Conservation (phyloP, 2,797 vertebrate genomes). For the Epinephelus coioides region DNA sequence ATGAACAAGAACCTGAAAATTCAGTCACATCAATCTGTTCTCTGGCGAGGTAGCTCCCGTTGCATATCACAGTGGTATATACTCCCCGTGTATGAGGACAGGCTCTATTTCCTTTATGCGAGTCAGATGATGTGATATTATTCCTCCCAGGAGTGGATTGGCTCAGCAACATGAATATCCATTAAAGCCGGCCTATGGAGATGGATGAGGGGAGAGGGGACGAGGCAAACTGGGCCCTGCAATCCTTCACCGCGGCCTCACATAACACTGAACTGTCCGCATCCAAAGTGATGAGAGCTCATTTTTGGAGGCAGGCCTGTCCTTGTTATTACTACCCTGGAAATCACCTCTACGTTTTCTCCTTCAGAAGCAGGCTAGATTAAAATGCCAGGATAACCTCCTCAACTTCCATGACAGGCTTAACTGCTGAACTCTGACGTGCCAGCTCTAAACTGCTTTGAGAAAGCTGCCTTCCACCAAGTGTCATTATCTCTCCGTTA, state of each 20-base stretch:
- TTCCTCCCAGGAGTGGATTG: slow-evolving; percentile 82
- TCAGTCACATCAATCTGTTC: slow-evolving; percentile 36
- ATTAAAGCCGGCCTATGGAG: slow-evolving; percentile 83
- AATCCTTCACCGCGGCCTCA: slow-evolving; percentile 74
- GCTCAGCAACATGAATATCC: slow-evolving; percentile 85
- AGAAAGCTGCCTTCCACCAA: slow-evolving; percentile 83
- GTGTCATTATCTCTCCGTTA: slow-evolving; percentile 85
- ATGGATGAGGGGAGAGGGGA: slow-evolving; percentile 82
- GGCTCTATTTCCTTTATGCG: slow-evolving; percentile 81
- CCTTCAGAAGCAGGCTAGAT: slow-evolving; percentile 74
- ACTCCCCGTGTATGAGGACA: slow-evolving; percentile 70
- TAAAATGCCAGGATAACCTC: slow-evolving; percentile 85
- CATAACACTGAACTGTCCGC: slow-evolving; percentile 56
- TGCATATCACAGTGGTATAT: slow-evolving; percentile 58
- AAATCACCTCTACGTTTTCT: slow-evolving; percentile 68
- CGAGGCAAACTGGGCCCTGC: slow-evolving; percentile 72
- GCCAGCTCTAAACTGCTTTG: slow-evolving; percentile 82
- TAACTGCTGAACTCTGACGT: slow-evolving; percentile 81
- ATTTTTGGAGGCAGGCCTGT: slow-evolving; percentile 69
- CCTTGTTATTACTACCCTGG: slow-evolving; percentile 74
- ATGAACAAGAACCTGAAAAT: slow-evolving; percentile 38
- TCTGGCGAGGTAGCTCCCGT: slow-evolving; percentile 33
- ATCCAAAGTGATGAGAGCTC: slow-evolving; percentile 69
- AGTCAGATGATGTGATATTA: slow-evolving; percentile 84
- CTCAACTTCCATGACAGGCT: slow-evolving; percentile 83